A percentile compares a stretch with the other conserved stretches of the same genome.
phyloP scores from a whole-genome alignment of 2,113 vertebrate genomes.

The Oophaga pumilio region DNA sequence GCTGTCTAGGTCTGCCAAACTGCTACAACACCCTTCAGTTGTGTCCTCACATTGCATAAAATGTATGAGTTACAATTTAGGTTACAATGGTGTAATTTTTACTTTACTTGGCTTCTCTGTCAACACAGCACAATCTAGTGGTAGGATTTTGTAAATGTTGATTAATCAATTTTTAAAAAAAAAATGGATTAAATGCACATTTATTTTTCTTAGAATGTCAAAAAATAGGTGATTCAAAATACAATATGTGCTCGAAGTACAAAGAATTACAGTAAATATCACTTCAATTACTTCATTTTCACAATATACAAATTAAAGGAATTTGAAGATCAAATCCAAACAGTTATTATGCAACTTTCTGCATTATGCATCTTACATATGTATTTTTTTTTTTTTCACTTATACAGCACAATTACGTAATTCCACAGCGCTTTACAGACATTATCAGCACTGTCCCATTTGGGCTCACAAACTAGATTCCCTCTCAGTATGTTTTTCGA shows the following conservation, averaged over 20 bases:
- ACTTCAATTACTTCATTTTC: not conserved
- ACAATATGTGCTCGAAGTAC: no score
- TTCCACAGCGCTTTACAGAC: no score
- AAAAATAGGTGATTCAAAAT: not conserved
- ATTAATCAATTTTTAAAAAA: not conserved
- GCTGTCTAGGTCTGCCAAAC: no score
- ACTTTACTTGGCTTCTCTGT: conserved; percentile 14
- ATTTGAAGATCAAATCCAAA: not conserved
- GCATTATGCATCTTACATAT: not conserved
- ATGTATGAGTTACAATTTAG: not conserved
- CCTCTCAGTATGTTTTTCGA: no score
- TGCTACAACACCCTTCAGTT: no score
- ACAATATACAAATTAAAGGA: not conserved
- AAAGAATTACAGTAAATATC: not conserved
- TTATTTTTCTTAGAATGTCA: not conserved
- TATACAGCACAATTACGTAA: no score
- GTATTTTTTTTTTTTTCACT: not conserved
- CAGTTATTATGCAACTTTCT: not conserved
- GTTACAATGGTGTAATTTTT: conserved; percentile 25
- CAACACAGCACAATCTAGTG: conserved; percentile 23
- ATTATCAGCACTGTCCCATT: no score
- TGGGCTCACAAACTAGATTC: no score
- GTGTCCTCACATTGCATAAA: not conserved
- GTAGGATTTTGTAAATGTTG: conserved; percentile 25
- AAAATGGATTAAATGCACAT: not conserved